These are phyloP conservation scores for Myxocyprinus asiaticus DNA, from an alignment of 2,113 vertebrate genomes.

Conservation along the genomic window DNA sequence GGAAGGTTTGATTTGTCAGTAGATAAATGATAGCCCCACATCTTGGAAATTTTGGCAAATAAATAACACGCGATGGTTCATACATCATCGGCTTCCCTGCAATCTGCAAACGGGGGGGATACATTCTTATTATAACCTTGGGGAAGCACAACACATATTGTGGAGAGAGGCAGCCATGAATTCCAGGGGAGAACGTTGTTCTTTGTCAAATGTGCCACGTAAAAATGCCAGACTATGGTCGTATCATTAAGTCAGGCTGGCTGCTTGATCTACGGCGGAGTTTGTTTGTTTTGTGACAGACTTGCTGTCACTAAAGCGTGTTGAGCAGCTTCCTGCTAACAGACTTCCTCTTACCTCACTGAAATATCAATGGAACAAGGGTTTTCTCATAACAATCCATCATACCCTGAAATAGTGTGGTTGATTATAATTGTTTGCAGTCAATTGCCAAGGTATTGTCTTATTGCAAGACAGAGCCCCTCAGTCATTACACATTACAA, in stretches of 20 bases:
- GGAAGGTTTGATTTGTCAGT: conserved; percentile 88
- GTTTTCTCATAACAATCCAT: neutral
- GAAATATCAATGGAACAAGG: neutral
- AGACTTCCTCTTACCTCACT: neutral
- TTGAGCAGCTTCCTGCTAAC: conserved; percentile 31
- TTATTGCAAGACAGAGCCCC: too few relatives aligned
- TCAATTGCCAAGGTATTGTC: too few relatives aligned
- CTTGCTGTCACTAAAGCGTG: conserved; percentile 20
- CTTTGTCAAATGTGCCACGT: conserved; percentile 52
- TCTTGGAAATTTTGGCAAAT: conserved; percentile 92
- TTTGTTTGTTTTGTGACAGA: conserved; percentile 42
- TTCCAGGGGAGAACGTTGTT: conserved; percentile 51
- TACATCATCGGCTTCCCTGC: conserved; percentile 87
- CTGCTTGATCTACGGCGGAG: conserved; percentile 40
- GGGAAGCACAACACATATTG: conserved; percentile 73
- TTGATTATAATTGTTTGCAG: too few relatives aligned
- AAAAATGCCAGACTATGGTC: conserved; percentile 28
- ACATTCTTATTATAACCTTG: conserved; percentile 89
- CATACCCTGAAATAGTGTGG: too few relatives aligned
- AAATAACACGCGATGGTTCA: conserved; percentile 87
- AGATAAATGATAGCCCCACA: conserved; percentile 91
- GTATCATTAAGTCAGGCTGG: conserved; percentile 32
- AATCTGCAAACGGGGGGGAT: conserved; percentile 84
- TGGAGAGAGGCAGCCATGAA: conserved; percentile 36
- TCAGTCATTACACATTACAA: too few relatives aligned